Evolutionary conservation across 2,888 invertebrate genomes (phyloP), one percentile per base, ranked within the genome.

Genomic region (Idaea biselata): DNA sequence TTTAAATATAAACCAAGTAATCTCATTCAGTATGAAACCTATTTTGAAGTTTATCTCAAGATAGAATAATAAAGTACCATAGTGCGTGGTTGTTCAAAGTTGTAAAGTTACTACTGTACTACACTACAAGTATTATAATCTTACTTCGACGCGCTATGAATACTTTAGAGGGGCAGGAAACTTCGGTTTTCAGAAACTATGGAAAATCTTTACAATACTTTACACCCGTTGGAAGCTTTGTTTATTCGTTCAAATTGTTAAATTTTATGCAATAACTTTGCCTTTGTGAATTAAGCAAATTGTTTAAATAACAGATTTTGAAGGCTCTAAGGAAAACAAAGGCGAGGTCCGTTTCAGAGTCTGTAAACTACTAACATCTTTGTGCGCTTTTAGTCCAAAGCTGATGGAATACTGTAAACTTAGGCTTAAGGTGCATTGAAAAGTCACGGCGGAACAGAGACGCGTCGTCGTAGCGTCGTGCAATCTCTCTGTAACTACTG

Each of bases 91-190:
- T 66, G 61, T 53, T 61, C 61, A 18, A 60, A 70, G 64, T 68
- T 66, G 61, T 57, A 54, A 66, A 68, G 62, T 67, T 61, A 63
- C 64, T 44, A 32, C 64, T 54, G 25, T 25, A 25, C 25, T 25
- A 25, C 25, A 25, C 25, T 25, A 25, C 25, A 5, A 25, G 25
- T 25, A 25, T 25, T 25, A 32, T 66, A 65, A 70, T 73, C 67
- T 64, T 61, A 60, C 64, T 69, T 67, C 65, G 64, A 68, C 68
- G 63, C 55, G 60, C 66, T 68, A 67, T 73, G 72, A 72, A 73
- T 72, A 73, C 68, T 73, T 73, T 60, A 70, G 64, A 62, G 54
- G 59, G 54, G 17, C 25, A 17, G 63, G 59, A 67, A 66, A 60
- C 60, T 60, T 57, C 33, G 44, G 59, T 67, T 69, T 62, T 67